These are phyloP conservation scores for Heterodera carotae DNA, from an alignment of 1,140 invertebrate species.

Conservation along the genomic window DNA sequence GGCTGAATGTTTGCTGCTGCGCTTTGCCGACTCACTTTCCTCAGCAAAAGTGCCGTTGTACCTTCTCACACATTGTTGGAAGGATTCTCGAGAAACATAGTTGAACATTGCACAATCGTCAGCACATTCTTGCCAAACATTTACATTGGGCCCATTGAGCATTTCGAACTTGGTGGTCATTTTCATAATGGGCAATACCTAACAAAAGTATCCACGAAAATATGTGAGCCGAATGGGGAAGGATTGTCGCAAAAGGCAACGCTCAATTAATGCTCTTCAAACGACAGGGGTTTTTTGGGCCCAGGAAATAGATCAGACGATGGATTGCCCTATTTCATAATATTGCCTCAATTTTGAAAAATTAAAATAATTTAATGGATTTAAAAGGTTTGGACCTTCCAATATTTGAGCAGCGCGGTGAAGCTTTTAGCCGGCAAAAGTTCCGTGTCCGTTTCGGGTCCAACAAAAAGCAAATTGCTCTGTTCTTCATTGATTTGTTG, in stretches of 20 bases:
- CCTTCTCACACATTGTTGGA: constrained; percentile 17
- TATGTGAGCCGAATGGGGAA: too few species aligned
- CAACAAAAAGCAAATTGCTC: constrained; percentile 14
- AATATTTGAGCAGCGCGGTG: constrained; percentile 25
- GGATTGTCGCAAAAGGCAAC: too few species aligned
- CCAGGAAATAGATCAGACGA: too few species aligned
- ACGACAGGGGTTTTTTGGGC: too few species aligned
- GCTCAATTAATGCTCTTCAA: too few species aligned
- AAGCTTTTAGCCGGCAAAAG: constrained; percentile 27
- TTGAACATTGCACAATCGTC: constrained; percentile 14
- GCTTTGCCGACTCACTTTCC: not conserved
- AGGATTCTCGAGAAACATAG: constrained; percentile 3
- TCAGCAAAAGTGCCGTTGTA: constrained; percentile 24
- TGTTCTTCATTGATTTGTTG: constrained; percentile 13
- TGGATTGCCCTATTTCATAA: too few species aligned
- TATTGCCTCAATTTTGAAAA: not conserved
- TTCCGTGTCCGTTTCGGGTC: constrained; percentile 31
- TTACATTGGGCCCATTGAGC: constrained; percentile 9
- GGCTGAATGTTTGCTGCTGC: too few species aligned
- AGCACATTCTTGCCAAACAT: constrained; percentile 25
- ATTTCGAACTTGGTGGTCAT: constrained; percentile 35
- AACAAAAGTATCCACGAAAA: not conserved
- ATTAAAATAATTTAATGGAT: not conserved
- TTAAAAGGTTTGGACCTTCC: constrained; percentile 26
- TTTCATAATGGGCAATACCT: constrained; percentile 9